phyloP scores from a whole-genome alignment of 37 sponge, comb jelly and placozoan genomes.

The Spongilla lacustris region DNA sequence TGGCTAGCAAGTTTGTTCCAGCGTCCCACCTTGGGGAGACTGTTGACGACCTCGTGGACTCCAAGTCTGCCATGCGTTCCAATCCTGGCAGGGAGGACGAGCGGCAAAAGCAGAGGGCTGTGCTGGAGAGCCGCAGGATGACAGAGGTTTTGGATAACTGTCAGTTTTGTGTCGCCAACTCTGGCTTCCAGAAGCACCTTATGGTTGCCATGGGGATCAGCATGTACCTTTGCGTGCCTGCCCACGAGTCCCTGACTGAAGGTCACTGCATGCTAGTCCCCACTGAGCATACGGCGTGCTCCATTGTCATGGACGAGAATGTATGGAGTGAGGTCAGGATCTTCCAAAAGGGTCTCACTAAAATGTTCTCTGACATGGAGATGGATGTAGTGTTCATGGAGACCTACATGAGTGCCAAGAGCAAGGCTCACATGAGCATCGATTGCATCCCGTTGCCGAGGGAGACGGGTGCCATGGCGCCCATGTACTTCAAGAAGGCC shows the following conservation, averaged over 20 bases:
- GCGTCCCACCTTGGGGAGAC: constrained; percentile 65
- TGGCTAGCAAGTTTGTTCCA: constrained; percentile 83
- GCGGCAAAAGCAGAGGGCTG: constrained; percentile 13
- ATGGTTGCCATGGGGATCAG: constrained; percentile 80
- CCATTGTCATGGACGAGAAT: constrained; percentile 84
- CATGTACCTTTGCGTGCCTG: constrained; percentile 79
- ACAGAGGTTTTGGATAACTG: constrained; percentile 56
- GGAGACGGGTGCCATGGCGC: constrained; percentile 78
- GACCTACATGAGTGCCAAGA: constrained; percentile 29
- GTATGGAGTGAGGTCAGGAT: constrained; percentile 79
- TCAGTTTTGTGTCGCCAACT: constrained; percentile 65
- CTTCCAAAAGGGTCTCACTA: constrained; percentile 76
- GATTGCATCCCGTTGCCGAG: constrained; percentile 92
- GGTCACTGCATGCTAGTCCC: constrained; percentile 86
- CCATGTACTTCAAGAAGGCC: constrained; percentile 97
- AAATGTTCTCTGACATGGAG: constrained; percentile 75
- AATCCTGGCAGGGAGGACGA: constrained; percentile 39
- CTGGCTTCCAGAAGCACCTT: constrained; percentile 59
- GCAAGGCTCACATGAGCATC: constrained; percentile 77
- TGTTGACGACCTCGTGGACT: constrained; percentile 86
- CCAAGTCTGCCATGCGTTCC: constrained; percentile 25
- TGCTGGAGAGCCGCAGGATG: constrained; percentile 60
- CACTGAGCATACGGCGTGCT: constrained; percentile 63
- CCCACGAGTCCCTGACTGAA: constrained; percentile 70
- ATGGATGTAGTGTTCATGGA: constrained; percentile 86